Evolutionary conservation across 2,113 vertebrate species (phyloP), one percentile per base, ranked within the genome.

Genomic region (Prunella fulvescens): DNA sequence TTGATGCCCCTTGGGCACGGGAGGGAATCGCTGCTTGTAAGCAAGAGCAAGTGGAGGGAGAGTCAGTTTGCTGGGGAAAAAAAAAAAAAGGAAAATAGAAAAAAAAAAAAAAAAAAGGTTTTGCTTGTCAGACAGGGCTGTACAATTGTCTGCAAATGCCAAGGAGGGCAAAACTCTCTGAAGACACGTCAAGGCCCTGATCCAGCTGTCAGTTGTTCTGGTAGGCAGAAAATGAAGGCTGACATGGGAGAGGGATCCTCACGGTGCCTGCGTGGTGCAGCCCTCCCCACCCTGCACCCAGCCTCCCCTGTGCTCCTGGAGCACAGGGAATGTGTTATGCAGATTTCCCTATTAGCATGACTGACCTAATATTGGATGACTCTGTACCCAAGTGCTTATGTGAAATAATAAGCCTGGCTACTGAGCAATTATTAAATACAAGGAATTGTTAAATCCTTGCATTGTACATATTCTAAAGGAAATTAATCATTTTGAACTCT

Each of bases 401-500:
- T 6, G 25, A 93, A 96, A 96, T 97, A 97, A 96, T 95, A 97
- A 97, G 94, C 85, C 86, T 47, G 91, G 96, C 95, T 94, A 95
- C 91, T 69, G 89, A 96, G 92, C 92, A 97, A 97, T 97, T 97
- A 97, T 92, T 96, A 93, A 95, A 97, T 90, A 96, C 86, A 94
- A 96, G 80, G 92, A 96, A 97, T 97, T 94, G 92, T 91, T 96
- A 97, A 98, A 97, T 97, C 96, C 96, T 90, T 54, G 84, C 92
- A 96, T 97, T 97, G 96, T 97, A 88, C 92, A 1, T 70, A 83
- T 96, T 97, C 96, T 96, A 96, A 96, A 96, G 93, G 95, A 97
- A 98, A 97, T 97, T 97, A 98, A 98, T 97, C 95, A 97, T 96
- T 95, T 86, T 95, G 83, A 97, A 96, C 91, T 95, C 96, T 86